These are phyloP conservation scores for human DNA, from an alignment of 2,113 vertebrate species.

Conservation along the genomic window GRCh38 chr7:66473501-66474000, in stretches of 20 bases:
- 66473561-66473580: background rate
- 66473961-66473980: background rate
- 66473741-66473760: background rate
- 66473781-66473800: background rate
- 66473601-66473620: background rate
- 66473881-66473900: background rate
- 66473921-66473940: background rate
- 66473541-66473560: background rate
- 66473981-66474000: background rate
- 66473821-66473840: background rate
- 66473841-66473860: background rate
- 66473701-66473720: background rate
- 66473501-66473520: background rate
- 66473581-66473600: background rate
- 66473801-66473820: background rate
- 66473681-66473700: background rate
- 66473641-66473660: accelerated
- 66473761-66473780: background rate
- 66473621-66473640: background rate
- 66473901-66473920: background rate
- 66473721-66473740: background rate
- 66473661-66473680: background rate
- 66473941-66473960: background rate
- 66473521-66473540: background rate
- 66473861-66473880: background rate